A percentile compares a stretch with the other conserved stretches of the same genome.
phyloP scores from a whole-genome alignment of 1,140 invertebrate species.

The Drosophila ohnishii region DNA sequence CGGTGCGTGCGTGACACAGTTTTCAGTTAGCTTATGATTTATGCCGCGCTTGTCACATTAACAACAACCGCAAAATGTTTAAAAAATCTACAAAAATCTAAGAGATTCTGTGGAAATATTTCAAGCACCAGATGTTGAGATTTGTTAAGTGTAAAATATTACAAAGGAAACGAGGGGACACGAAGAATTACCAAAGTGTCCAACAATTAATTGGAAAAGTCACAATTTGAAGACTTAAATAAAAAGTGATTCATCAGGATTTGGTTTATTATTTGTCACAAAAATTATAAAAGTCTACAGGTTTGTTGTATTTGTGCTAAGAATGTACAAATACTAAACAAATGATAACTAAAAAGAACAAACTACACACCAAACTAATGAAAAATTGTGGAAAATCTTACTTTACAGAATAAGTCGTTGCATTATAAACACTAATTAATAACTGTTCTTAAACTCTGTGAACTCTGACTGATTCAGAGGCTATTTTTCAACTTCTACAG shows the following conservation, averaged over 20 bases:
- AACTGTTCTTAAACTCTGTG: not conserved
- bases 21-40: slow-evolving; percentile 53
- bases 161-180: slow-evolving; percentile 6
- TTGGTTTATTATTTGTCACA: not conserved
- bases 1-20: slow-evolving; percentile 47
- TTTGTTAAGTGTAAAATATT: slow-evolving; percentile 26
- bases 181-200: slow-evolving; percentile 1
- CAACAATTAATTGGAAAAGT: slow-evolving; percentile 9
- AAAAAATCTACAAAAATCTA: slow-evolving; percentile 38
- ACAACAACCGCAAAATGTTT: slow-evolving; percentile 49
- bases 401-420: not conserved
- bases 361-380: no score
- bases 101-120: slow-evolving; percentile 31
- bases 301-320: not conserved
- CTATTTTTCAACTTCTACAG: not conserved
- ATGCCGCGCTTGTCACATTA: slow-evolving; percentile 54
- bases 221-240: not conserved
- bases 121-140: slow-evolving; percentile 14
- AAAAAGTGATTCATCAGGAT: slow-evolving; percentile 1
- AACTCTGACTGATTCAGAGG: no score
- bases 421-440: not conserved
- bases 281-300: no score
- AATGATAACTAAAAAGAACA: no score
- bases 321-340: not conserved
- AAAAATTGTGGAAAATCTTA: not conserved